Conservation (phyloP, 2,797 vertebrate genomes). For the Silurus aristotelis region DNA sequence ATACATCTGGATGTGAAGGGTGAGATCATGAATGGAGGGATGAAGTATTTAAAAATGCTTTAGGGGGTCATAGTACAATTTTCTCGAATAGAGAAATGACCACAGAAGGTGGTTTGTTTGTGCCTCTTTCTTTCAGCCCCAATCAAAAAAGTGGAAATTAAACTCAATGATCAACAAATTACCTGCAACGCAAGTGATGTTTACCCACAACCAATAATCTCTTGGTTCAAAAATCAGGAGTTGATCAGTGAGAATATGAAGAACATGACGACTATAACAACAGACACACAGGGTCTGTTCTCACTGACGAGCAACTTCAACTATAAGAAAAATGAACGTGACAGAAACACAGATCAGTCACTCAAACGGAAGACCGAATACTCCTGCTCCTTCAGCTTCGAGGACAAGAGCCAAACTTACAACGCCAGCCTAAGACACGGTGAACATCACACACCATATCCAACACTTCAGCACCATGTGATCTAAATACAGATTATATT, state of each 20-base stretch:
- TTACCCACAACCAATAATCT: neutral
- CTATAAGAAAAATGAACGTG: neutral
- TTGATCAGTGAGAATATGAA: too few species aligned
- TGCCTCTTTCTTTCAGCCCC: neutral
- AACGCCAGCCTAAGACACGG: neutral
- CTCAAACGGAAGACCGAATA: neutral
- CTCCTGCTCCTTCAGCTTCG: neutral
- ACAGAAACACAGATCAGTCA: neutral
- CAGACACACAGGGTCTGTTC: neutral
- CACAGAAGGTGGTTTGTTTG: neutral
- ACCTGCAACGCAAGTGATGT: neutral
- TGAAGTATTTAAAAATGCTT: neutral
- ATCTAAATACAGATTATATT: neutral
- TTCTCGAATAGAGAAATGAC: neutral
- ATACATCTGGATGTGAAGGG: constrained; percentile 61
- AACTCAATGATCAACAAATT: neutral
- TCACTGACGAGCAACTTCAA: neutral
- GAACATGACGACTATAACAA: neutral
- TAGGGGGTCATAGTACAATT: neutral
- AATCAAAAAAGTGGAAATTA: neutral
- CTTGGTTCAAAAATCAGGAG: neutral
- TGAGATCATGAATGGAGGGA: constrained; percentile 49
- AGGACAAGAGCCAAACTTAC: neutral
- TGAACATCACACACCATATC: neutral
- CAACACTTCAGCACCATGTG: neutral